A percentile compares a stretch with the other conserved stretches of the same genome.
These are phyloP conservation scores for Argentina silus DNA, from an alignment of 2,797 vertebrate genomes.

Conservation along the genomic window DNA sequence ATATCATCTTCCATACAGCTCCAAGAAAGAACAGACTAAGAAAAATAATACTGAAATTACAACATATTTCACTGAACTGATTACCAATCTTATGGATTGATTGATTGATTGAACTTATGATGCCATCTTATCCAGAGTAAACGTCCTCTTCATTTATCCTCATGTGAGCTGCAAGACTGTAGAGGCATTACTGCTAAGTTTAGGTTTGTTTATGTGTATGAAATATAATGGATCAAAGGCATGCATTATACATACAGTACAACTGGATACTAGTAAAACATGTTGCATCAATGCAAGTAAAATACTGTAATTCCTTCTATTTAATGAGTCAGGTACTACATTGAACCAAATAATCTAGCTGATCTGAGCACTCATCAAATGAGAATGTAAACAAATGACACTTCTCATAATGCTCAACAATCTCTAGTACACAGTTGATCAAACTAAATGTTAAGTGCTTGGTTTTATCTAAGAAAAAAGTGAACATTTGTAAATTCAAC, in stretches of 20 bases:
- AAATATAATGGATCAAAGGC: constrained; percentile 56
- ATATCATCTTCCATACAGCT: constrained; percentile 38
- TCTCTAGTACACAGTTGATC: constrained; percentile 5
- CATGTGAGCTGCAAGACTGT: constrained; percentile 15
- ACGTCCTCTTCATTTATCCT: background rate
- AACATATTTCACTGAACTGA: constrained; percentile 22
- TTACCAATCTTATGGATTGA: constrained; percentile 24
- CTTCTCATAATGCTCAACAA: background rate
- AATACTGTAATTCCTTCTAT: constrained; percentile 42
- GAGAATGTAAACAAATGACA: background rate
- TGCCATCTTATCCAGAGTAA: constrained; percentile 8
- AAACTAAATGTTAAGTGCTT: constrained; percentile 51
- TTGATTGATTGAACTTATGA: constrained; percentile 35
- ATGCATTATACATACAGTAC: constrained; percentile 55
- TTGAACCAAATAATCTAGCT: constrained; percentile 20
- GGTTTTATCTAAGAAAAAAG: constrained; percentile 31
- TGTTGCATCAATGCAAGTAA: constrained; percentile 24
- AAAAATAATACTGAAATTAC: constrained; percentile 43
- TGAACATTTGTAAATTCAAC: constrained; percentile 47
- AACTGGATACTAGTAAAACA: background rate
- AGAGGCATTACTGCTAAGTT: constrained; percentile 38
- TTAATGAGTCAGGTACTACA: constrained; percentile 15
- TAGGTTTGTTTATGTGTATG: constrained; percentile 53
- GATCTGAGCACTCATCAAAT: constrained; percentile 26
- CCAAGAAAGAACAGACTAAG: constrained; percentile 30